Evolutionary conservation across 2,888 invertebrate species (phyloP), one percentile per base, ranked within the genome.

Genomic region (Chydorus sphaericus): DNA sequence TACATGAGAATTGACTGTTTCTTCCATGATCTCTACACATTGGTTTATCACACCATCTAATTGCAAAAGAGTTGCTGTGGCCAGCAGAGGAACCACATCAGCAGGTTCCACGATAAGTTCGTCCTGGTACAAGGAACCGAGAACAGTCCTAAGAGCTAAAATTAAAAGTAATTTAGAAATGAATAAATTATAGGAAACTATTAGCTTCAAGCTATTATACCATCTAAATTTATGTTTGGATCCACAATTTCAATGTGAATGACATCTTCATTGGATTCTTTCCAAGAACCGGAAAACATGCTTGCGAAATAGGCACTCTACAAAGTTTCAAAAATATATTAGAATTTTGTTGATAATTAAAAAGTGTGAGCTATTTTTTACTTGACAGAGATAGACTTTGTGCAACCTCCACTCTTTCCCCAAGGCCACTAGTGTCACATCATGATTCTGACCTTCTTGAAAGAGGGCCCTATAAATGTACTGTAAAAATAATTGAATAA

Each of bases 241-340:
- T 85, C 85, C 3, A 78, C 73, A 53, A 85, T 79, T 68, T 82
- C 78, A 54, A 85, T 81, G 56, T 71, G 72, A 37, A 86, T 77
- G 58, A 77, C 73, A 61, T 77, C 75, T 68, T 81, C 77, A 51
- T 75, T 74, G 0, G 81, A 74, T 69, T 86, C 85, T 63, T 76
- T 75, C 85, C 85, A 86, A 3, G 81, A 77, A 4, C 85, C 85
- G 63, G 79, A 81, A 68, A 85, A 85, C 85, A 86, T 85, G 64
- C 83, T 82, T 11, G 79, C 76, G 69, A 86, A 86, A 67, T 85
- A 85, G 1, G 82, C 81, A 65, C 84, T 84, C 76, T 78, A 68
- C 39, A 70, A 23, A 57, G 18, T 36, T n/a, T 44, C 16, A 18
- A 48, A n/a, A 49, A 49, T 26, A 10, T 23, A 18, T 38, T 37